A percentile compares a stretch with the other conserved stretches of the same genome.
Conservation (phyloP, 1,140 invertebrate species). For the Leptonema lineaticorne region DNA sequence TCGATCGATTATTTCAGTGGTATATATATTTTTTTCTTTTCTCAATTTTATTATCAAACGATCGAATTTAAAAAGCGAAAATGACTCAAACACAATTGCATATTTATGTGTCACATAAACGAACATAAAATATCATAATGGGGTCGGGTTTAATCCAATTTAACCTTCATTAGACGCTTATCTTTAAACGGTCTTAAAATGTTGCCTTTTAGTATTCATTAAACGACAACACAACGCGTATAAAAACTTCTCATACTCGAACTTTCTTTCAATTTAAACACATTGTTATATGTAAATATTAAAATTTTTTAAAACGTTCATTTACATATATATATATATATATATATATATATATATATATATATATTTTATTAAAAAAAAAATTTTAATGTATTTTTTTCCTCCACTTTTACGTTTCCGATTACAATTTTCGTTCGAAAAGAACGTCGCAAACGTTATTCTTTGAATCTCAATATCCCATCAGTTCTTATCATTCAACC, state of each 20-base stretch:
- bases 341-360: not conserved
- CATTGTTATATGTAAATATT: too few species aligned
- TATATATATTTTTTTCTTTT: too few species aligned
- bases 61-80: too few species aligned
- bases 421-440: not conserved
- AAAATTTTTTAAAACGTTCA: too few species aligned
- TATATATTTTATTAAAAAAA: not conserved
- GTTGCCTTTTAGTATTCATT: not conserved
- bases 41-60: too few species aligned
- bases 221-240: too few species aligned
- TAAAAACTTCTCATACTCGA: too few species aligned
- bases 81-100: too few species aligned
- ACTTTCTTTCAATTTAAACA: too few species aligned
- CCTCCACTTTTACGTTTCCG: not conserved
- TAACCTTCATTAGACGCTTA: not conserved
- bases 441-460: not conserved
- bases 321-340: too few species aligned
- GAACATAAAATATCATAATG: not conserved
- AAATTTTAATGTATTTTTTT: not conserved
- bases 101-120: too few species aligned
- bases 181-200: not conserved
- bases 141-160: not conserved
- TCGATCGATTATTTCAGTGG: too few species aligned
- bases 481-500: constrained; percentile 8
- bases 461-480: constrained; percentile 10